Evolutionary conservation across 2,797 vertebrate genomes (phyloP).

Genomic region (Craterocephalus amniculus): DNA sequence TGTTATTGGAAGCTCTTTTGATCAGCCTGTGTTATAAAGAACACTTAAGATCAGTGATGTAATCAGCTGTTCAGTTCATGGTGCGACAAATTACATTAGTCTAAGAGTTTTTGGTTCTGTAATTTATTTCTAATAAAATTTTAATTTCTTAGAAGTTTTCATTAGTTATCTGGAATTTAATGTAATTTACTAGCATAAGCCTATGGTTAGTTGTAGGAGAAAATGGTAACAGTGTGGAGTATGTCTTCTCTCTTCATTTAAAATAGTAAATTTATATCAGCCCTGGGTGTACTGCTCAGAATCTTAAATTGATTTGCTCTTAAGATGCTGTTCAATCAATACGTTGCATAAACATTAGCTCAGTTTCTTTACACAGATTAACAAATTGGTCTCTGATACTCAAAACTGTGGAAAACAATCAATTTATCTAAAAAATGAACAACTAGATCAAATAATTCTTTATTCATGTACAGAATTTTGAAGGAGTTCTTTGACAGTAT

Average conservation of each 20-base stretch:
- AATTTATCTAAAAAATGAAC: not conserved
- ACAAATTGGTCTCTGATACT: not conserved
- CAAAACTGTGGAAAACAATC: not conserved
- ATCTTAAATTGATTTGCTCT: too few relatives aligned
- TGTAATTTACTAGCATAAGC: not conserved
- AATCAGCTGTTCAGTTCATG: constrained; percentile 20
- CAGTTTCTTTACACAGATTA: not conserved
- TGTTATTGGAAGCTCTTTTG: not conserved
- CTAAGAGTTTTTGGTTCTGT: constrained; percentile 8
- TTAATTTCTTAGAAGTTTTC: not conserved
- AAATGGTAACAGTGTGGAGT: not conserved
- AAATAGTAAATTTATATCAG: not conserved
- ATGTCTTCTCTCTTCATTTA: not conserved
- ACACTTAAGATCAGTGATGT: constrained; percentile 11
- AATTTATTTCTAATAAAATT: not conserved
- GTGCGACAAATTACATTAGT: not conserved
- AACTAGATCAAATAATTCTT: not conserved
- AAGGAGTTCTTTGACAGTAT: not conserved
- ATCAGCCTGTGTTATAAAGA: not conserved
- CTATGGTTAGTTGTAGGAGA: not conserved
- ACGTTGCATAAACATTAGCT: not conserved
- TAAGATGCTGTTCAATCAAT: too few relatives aligned
- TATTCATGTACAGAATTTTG: not conserved
- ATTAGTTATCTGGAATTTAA: not conserved
- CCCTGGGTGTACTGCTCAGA: not conserved